Conservation (phyloP, 2,797 vertebrate species). For the Notamacropus eugenii region DNA sequence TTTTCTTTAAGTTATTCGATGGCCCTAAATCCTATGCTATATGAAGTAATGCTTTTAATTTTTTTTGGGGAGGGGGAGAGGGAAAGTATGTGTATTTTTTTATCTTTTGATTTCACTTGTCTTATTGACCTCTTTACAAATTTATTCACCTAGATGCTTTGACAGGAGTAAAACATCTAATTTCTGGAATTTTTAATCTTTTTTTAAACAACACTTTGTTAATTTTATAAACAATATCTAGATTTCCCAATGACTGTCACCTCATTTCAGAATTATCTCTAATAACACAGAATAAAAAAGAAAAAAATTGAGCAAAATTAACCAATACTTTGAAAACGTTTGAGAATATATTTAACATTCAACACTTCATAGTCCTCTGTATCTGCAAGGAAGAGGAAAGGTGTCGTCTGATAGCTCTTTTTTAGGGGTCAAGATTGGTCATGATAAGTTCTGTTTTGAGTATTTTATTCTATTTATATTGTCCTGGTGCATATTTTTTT, state of each 20-base stretch:
- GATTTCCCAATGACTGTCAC: background rate
- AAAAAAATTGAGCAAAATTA: background rate
- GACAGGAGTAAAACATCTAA: background rate
- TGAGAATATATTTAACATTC: background rate
- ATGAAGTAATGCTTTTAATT: conserved; percentile 38
- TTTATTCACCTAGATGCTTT: conserved; percentile 4
- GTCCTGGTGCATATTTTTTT: no score
- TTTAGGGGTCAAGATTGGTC: background rate
- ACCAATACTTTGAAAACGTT: background rate
- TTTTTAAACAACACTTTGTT: background rate
- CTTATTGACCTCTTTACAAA: background rate
- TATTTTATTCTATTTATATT: no score
- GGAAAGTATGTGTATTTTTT: background rate
- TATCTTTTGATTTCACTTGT: background rate
- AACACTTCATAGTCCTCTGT: background rate
- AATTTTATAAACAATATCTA: background rate
- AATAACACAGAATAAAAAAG: background rate
- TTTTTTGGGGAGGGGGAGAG: background rate
- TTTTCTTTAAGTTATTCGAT: background rate
- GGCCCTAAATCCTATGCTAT: background rate
- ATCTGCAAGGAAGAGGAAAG: background rate
- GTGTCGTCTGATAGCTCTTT: background rate
- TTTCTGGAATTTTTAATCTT: background rate
- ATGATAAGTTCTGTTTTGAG: no score
- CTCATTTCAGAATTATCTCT: background rate